phyloP scores from a whole-genome alignment of 1,140 invertebrate species.

The Camponotus floridanus region DNA sequence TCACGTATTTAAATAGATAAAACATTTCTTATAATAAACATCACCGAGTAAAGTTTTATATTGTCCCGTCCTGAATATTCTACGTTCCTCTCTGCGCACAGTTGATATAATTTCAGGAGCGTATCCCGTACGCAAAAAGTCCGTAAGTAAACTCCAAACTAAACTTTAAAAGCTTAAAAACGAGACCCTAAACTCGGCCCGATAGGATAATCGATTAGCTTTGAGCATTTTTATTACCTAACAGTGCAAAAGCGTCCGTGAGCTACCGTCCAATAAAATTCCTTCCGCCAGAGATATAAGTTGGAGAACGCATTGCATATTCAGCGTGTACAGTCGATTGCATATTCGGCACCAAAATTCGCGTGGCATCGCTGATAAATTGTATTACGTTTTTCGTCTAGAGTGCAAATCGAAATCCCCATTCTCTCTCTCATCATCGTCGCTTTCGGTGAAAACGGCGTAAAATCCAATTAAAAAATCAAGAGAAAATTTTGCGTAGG shows the following conservation, averaged over 20 bases:
- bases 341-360: constrained; percentile 65
- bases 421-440: constrained; percentile 30
- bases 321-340: constrained; percentile 37
- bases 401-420: constrained; percentile 11
- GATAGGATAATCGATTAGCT: constrained; percentile 57
- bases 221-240: constrained; percentile 58
- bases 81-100: constrained; percentile 7
- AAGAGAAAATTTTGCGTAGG: background rate
- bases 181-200: constrained; percentile 33
- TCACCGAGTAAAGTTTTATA: constrained; percentile 16
- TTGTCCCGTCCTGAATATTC: constrained; percentile 36
- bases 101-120: constrained; percentile 45
- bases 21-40: background rate
- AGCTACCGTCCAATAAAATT: constrained; percentile 44
- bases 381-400: constrained; percentile 42
- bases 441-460: background rate
- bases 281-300: constrained; percentile 53
- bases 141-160: constrained; percentile 30
- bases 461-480: constrained; percentile 59
- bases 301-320: constrained; percentile 58
- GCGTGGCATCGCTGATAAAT: constrained; percentile 3
- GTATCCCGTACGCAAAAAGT: constrained; percentile 8
- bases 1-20: background rate
- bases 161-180: constrained; percentile 32
- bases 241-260: constrained; percentile 37